Percentiles rank a stretch among this genome's conserved stretches.
These are phyloP conservation scores for Canis aureus DNA, from an alignment of 2,113 vertebrate genomes.

Conservation along the genomic window DNA sequence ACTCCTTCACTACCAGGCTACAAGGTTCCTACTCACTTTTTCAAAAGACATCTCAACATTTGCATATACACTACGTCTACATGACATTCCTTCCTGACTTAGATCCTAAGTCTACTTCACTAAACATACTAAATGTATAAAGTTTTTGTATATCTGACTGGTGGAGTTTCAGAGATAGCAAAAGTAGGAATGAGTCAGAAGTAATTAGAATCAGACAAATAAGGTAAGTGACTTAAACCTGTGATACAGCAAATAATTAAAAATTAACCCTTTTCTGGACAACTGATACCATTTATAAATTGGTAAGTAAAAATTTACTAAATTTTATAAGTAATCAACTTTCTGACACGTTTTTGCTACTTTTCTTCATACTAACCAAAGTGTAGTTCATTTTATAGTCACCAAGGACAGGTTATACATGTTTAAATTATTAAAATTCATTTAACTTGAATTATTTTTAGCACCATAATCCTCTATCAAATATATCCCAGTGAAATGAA, in stretches of 20 bases:
- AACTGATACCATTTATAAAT: not conserved
- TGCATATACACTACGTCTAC: not conserved
- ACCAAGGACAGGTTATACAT: not conserved
- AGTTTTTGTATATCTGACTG: not conserved
- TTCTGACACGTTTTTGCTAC: not conserved
- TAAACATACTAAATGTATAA: not conserved
- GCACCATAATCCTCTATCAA: not conserved
- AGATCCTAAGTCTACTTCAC: not conserved
- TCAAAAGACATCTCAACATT: not conserved
- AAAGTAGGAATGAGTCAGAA: too few relatives aligned
- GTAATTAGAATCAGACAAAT: not conserved
- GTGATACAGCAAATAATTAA: not conserved
- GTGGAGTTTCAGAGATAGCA: not conserved
- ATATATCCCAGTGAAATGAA: not conserved
- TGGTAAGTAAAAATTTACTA: not conserved
- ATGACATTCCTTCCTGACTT: not conserved
- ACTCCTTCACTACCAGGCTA: not conserved
- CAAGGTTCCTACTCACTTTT: not conserved
- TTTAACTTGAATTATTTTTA: slow-evolving; percentile 20
- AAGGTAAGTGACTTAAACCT: not conserved
- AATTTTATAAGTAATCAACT: not conserved
- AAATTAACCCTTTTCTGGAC: too few relatives aligned
- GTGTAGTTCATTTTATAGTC: not conserved
- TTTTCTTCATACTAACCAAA: not conserved
- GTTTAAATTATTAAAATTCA: not conserved